Evolutionary conservation across 2,888 invertebrate genomes (phyloP), one percentile per base, ranked within the genome.

Genomic region (Pemphredon lugubris): DNA sequence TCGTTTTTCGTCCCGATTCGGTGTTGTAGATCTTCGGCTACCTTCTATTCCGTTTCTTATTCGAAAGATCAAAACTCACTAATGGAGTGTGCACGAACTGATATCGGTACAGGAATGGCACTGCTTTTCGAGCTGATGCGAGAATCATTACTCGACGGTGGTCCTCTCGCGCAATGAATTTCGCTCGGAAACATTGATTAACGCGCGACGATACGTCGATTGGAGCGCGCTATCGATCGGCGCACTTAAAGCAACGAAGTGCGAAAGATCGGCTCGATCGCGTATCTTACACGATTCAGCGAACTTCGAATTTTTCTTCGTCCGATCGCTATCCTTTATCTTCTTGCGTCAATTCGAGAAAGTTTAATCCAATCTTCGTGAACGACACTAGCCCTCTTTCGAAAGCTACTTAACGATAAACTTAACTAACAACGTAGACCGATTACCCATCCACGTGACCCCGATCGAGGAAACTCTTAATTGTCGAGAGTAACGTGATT

Each of bases 321-420:
- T 23, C 14, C 20, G 20, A 11, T 45, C 37, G 2, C 34, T 42
- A 13, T 7, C 18, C 18, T 23, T 47, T 26, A 3, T 21, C n/a
- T 23, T 55, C 13, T 21, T n/a, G 39, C 39, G 2, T 51, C 60
- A 21, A 6, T 16, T 57, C 61, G 39, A 48, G 53, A 20, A 51
- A 48, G 18, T 42, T 37, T 13, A n/a, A 34, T 58, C 11, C 34
- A 11, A 26, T 71, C 40, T 40, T 53, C 58, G 39, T 26, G 51
- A 54, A 68, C 57, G 68, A 58, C 59, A 60, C 65, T 65, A 64
- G 58, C 69, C 50, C 44, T 60, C 63, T 47, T 47, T 58, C 30
- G 53, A 47, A 73, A 70, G 68, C 75, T 75, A 68, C 70, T 73
- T 73, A 80, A 80, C 50, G 58, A 67, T 67, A 66, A 81, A 81